Conservation (phyloP, 2,888 invertebrate genomes). For the Schizaphis graminum region DNA sequence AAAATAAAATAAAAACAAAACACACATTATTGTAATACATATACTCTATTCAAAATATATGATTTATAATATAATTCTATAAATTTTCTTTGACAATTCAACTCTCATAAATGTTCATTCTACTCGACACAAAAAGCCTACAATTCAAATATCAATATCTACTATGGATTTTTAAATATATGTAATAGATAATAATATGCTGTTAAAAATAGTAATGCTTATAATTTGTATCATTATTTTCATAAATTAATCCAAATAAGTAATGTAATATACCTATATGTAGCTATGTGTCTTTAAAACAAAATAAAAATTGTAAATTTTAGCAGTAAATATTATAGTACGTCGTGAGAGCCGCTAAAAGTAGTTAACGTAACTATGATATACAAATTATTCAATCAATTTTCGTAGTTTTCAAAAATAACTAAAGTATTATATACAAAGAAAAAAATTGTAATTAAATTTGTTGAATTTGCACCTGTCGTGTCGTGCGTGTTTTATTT, state of each 20-base stretch:
- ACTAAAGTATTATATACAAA: not conserved
- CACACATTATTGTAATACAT: not conserved
- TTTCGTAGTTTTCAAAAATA: not conserved
- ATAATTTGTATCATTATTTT: not conserved
- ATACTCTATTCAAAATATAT: not conserved
- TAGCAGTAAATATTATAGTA: not conserved
- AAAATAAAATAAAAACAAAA: not conserved
- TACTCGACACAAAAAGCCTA: not conserved
- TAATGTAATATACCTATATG: not conserved
- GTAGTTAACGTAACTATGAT: not conserved
- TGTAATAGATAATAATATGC: not conserved
- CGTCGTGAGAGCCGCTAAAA: not conserved
- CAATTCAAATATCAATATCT: not conserved
- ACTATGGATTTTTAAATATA: not conserved
- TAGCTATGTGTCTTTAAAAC: not conserved
- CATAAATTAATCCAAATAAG: not conserved
- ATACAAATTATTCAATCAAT: not conserved
- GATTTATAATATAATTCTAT: not conserved
- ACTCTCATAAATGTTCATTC: not conserved
- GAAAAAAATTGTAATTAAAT: not conserved
- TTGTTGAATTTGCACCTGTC: slow-evolving; percentile 17
- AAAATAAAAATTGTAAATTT: not conserved
- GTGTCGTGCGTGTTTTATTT: not conserved
- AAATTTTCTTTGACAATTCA: not conserved
- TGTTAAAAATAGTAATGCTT: not conserved